Conservation (phyloP, 2,888 invertebrate genomes). For the Tipula vernalis region DNA sequence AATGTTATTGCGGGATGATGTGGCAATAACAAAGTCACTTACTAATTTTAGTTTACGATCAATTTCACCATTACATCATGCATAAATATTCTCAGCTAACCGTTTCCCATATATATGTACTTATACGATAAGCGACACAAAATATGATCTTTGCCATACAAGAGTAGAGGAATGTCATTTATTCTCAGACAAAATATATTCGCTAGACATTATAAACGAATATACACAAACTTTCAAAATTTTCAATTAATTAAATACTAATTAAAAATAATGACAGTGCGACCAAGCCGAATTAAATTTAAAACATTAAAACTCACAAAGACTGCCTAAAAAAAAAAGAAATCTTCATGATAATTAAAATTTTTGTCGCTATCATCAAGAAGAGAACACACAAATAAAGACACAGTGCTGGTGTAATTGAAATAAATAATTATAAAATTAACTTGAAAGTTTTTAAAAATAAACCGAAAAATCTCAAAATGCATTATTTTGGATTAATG, state of each 20-base stretch:
- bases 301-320: neutral
- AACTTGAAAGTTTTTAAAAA: neutral
- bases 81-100: neutral
- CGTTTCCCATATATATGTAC: too few species aligned
- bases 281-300: neutral
- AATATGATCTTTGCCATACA: neutral
- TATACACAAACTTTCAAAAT: neutral
- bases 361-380: neutral
- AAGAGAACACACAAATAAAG: neutral
- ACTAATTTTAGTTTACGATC: neutral
- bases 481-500: neutral
- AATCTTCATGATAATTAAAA: neutral
- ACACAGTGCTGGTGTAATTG: neutral
- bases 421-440: neutral
- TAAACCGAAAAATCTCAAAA: neutral
- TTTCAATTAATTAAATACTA: neutral
- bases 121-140: neutral
- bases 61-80: neutral
- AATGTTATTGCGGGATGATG: too few species aligned
- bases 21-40: too few species aligned
- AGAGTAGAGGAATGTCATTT: neutral
- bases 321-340: neutral
- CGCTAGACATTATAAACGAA: too few species aligned
- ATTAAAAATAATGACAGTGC: neutral
- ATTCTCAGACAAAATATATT: too few species aligned